Evolutionary conservation across 2,888 invertebrate genomes (phyloP), one percentile per base, ranked within the genome.

Genomic region (Allacma fusca): DNA sequence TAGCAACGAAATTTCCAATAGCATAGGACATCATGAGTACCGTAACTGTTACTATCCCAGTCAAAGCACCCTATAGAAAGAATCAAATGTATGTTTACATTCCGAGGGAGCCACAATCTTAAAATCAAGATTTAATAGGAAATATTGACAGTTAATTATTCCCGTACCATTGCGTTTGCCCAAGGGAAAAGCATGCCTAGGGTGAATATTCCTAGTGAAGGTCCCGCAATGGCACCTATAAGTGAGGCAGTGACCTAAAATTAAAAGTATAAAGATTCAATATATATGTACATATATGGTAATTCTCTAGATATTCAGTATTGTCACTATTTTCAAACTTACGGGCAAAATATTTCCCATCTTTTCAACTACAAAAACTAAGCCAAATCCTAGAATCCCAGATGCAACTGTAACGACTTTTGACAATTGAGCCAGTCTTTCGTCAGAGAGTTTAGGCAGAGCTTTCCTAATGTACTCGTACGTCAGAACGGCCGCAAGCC

Each of bases 111-210:
- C n/a, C n/a, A n/a, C n/a, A n/a, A n/a, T n/a, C n/a, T n/a, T n/a
- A n/a, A n/a, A n/a, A n/a, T n/a, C n/a, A n/a, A n/a, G n/a, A n/a
- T n/a, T n/a, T n/a, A n/a, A n/a, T n/a, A n/a, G n/a, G n/a, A n/a
- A n/a, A n/a, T n/a, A n/a, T n/a, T n/a, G n/a, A n/a, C n/a, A n/a
- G 40, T 40, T 13, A 5, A 40, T 40, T 9, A 40, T 40, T 40
- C 59, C 59, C 85, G 84, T 87, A 92, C 93, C 88, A 92, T 93
- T 21, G 91, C 88, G 85, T 96, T 96, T 2, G 94, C 92, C 91
- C 92, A 93, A 0, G 96, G 96, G 83, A 95, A 92, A 84, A 93
- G 91, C 91, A 96, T 95, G 75, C 96, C 96, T 21, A 96, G 88
- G 0, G 94, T 91, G 86, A 96, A 96, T 2, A 96, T 88, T 0